Conservation (phyloP, 2,888 invertebrate species). For the Meghimatium bilineatum region DNA sequence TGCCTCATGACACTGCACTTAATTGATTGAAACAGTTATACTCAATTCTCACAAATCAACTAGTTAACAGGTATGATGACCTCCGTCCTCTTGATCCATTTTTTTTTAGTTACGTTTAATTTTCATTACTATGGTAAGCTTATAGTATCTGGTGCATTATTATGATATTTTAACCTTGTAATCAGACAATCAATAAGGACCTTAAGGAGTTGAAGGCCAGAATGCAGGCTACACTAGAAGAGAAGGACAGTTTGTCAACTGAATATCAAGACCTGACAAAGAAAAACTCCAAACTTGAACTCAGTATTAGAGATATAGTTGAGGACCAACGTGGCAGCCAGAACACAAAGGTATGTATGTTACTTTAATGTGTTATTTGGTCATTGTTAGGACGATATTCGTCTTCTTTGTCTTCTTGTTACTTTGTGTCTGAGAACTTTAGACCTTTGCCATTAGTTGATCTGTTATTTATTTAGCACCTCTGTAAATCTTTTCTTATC, state of each 20-base stretch:
- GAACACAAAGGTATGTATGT: conserved; percentile 85
- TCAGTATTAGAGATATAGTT: conserved; percentile 94
- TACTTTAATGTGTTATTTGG: neutral
- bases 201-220: conserved; percentile 88
- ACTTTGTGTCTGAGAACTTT: neutral
- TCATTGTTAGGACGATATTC: neutral
- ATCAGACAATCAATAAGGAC: conserved; percentile 80
- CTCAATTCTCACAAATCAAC: no score
- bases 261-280: conserved; percentile 94
- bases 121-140: no score
- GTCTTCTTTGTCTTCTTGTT: neutral
- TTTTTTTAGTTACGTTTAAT: no score
- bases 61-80: no score
- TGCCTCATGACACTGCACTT: no score
- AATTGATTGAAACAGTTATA: no score
- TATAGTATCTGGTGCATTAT: no score
- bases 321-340: conserved; percentile 98
- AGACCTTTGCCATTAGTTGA: no score
- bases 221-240: conserved; percentile 90
- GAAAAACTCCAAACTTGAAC: conserved; percentile 95
- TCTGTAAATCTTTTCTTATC: no score
- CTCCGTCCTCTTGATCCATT: no score
- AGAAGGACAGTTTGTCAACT: conserved; percentile 90
- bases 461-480: no score
- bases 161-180: neutral